phyloP scores from a whole-genome alignment of 2,888 invertebrate species.

The Taenaris catops region DNA sequence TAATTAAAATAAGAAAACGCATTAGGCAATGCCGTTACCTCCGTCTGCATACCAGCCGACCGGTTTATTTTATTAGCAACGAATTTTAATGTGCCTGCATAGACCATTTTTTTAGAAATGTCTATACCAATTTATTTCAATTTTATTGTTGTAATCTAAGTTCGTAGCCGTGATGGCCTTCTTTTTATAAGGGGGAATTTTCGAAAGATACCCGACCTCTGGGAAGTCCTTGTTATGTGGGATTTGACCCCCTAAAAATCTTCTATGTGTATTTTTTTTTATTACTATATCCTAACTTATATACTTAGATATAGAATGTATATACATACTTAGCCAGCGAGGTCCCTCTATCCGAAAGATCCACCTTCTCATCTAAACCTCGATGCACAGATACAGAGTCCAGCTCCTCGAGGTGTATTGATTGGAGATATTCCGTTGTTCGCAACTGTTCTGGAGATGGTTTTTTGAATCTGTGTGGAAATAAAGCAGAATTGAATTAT shows the following conservation, averaged over 20 bases:
- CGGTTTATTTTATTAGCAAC: constrained; percentile 27
- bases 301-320: too few relatives aligned
- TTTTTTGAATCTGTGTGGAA: constrained; percentile 83
- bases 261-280: too few relatives aligned
- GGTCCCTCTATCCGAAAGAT: constrained; percentile 37
- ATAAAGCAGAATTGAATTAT: too few relatives aligned
- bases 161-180: too few relatives aligned
- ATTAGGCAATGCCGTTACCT: constrained; percentile 22
- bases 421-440: constrained; percentile 86
- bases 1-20: constrained; percentile 22
- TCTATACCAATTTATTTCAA: constrained; percentile 6
- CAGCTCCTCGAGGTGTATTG: constrained; percentile 76
- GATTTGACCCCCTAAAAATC: too few relatives aligned
- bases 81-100: constrained; percentile 25
- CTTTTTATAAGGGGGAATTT: constrained; percentile 34
- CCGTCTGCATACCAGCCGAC: constrained; percentile 26
- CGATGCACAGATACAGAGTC: constrained; percentile 89
- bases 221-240: too few relatives aligned
- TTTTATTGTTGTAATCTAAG: constrained; percentile 1
- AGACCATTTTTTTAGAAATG: constrained; percentile 17
- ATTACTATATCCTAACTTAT: too few relatives aligned
- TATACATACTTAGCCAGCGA: constrained; percentile 56
- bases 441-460: constrained; percentile 85
- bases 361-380: constrained; percentile 82
- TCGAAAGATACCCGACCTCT: constrained; percentile 43